Percentiles rank a stretch among this genome's conserved stretches.
Conservation (phyloP, 2,113 vertebrate species). For the Triplophysa tibetana region DNA sequence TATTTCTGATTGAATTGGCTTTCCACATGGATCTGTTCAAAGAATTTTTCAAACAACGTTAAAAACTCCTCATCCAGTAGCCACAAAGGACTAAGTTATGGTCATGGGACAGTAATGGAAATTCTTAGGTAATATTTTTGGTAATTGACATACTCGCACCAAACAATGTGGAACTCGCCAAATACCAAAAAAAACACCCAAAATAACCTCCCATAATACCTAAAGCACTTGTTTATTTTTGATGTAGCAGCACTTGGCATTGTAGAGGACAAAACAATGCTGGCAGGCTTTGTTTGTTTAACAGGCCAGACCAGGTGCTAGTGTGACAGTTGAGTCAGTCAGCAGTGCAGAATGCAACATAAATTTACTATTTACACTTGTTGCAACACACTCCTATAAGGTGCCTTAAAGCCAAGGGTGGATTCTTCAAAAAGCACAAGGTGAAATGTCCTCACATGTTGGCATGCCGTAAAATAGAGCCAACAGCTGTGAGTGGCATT, state of each 20-base stretch:
- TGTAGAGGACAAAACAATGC: background rate
- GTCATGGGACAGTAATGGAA: background rate
- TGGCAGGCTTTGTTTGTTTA: background rate
- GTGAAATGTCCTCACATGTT: conserved; percentile 1
- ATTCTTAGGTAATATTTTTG: background rate
- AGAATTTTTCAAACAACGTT: background rate
- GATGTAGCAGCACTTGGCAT: background rate
- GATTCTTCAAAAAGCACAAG: conserved; percentile 44
- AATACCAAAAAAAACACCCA: background rate
- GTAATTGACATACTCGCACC: background rate
- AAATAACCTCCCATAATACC: background rate
- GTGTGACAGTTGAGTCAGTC: background rate
- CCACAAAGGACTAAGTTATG: background rate
- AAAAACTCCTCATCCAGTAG: background rate
- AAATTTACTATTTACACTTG: conserved; percentile 8
- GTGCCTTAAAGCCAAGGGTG: conserved; percentile 57
- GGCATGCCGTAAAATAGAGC: conserved; percentile 3
- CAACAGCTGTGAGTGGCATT: conserved; percentile 30
- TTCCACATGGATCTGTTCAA: background rate
- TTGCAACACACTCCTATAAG: conserved; percentile 19
- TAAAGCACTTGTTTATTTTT: background rate
- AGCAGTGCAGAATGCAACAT: background rate
- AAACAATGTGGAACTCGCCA: background rate
- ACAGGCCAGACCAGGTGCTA: conserved; percentile 3
- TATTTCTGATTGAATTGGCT: background rate